phyloP scores from a whole-genome alignment of 2,797 vertebrate genomes.

The Myripristis murdjan region DNA sequence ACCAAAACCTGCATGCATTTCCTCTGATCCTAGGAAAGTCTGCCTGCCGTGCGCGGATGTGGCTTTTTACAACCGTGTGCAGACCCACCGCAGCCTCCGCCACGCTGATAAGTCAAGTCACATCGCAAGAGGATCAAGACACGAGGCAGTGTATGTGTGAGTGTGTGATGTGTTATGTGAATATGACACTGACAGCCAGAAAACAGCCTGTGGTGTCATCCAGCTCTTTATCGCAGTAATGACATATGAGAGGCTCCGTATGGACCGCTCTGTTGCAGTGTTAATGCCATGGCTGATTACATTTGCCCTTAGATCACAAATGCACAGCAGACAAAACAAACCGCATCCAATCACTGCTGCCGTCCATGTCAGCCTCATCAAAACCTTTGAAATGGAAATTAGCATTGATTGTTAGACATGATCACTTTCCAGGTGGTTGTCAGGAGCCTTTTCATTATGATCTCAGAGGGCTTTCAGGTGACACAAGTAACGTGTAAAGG shows the following conservation, averaged over 20 bases:
- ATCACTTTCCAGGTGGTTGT: not conserved
- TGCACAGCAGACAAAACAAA: constrained; percentile 3
- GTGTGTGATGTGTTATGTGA: constrained; percentile 31
- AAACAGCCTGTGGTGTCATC: constrained; percentile 49
- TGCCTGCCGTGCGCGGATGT: constrained; percentile 67
- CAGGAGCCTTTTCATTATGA: not conserved
- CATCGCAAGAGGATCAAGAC: constrained; percentile 41
- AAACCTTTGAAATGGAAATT: constrained; percentile 27
- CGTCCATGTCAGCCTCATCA: constrained; percentile 4
- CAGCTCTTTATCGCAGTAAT: constrained; percentile 45
- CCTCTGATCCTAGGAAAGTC: constrained; percentile 60
- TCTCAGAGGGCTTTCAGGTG: constrained; percentile 22
- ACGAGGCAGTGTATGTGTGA: constrained; percentile 28
- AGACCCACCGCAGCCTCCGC: constrained; percentile 64
- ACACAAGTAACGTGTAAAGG: not conserved
- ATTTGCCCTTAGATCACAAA: constrained; percentile 38
- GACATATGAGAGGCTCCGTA: constrained; percentile 52
- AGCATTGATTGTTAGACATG: constrained; percentile 8
- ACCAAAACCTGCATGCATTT: constrained; percentile 38
- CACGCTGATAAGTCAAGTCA: constrained; percentile 44
- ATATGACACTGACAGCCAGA: constrained; percentile 57
- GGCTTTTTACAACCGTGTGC: constrained; percentile 40
- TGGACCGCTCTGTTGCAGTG: constrained; percentile 29
- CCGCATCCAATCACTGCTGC: constrained; percentile 1
- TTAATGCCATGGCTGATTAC: constrained; percentile 53